A percentile compares a stretch with the other conserved stretches of the same genome.
These are phyloP conservation scores for Tragelaphus buxtoni DNA, from an alignment of 2,113 vertebrate genomes.

Conservation along the genomic window DNA sequence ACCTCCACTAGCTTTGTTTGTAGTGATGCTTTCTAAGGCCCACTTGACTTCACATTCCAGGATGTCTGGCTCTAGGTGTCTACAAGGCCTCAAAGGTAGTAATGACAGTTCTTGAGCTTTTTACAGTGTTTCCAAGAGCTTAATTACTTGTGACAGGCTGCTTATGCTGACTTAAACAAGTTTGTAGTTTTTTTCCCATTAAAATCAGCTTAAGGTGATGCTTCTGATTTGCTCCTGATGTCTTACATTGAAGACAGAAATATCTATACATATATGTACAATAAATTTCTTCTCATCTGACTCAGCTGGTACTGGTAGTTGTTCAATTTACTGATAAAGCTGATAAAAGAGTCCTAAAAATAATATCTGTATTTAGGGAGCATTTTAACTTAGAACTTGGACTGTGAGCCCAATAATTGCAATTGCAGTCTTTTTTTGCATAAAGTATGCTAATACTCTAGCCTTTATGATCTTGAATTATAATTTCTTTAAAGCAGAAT, in stretches of 20 bases:
- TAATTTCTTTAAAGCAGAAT: not conserved
- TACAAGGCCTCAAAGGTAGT: not conserved
- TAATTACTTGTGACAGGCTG: not conserved
- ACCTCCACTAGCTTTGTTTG: no score
- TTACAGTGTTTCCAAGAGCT: not conserved
- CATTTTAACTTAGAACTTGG: constrained; percentile 8
- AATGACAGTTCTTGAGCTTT: not conserved
- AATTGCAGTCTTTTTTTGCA: not conserved
- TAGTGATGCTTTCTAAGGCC: no score
- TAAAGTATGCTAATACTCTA: not conserved
- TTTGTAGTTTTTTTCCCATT: not conserved
- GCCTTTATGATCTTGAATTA: not conserved
- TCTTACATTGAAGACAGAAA: not conserved
- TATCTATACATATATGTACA: not conserved
- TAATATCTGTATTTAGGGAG: not conserved
- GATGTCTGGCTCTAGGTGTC: not conserved
- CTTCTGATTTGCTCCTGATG: not conserved
- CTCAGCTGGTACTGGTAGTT: not conserved
- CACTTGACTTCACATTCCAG: no score
- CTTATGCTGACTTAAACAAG: not conserved
- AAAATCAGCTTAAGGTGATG: not conserved
- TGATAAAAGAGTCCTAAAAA: constrained; percentile 16
- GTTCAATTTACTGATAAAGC: not conserved
- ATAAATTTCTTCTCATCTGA: not conserved
- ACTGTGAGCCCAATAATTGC: not conserved